These are phyloP conservation scores for Morpho deidamia DNA, from an alignment of 2,888 invertebrate genomes.

Conservation along the genomic window DNA sequence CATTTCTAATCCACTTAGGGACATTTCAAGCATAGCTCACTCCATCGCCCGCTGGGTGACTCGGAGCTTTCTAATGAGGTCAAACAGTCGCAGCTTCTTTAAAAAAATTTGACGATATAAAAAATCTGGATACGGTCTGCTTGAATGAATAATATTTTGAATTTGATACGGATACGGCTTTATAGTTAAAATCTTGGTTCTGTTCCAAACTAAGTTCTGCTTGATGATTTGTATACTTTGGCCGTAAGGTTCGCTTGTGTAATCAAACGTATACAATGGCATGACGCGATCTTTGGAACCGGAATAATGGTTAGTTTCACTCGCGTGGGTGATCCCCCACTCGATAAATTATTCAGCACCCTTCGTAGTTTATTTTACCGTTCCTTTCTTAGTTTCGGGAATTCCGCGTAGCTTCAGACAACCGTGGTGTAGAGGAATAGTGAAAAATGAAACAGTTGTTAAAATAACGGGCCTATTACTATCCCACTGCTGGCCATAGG, in stretches of 20 bases:
- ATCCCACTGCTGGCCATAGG: too few species aligned
- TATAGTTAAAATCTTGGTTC: conserved; percentile 28
- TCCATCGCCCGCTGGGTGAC: too few species aligned
- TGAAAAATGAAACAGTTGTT: too few species aligned
- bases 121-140: too few species aligned
- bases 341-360: conserved; percentile 46
- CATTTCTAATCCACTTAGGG: too few species aligned
- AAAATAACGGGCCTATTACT: too few species aligned
- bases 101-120: too few species aligned
- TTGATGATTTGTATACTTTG: conserved; percentile 27
- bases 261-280: conserved; percentile 25
- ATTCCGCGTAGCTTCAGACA: neutral
- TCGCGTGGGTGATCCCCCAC: conserved; percentile 25
- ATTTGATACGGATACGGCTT: conserved; percentile 7
- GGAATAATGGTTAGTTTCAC: conserved; percentile 22
- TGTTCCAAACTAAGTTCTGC: conserved; percentile 27
- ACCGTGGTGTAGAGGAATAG: too few species aligned
- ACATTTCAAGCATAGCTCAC: too few species aligned
- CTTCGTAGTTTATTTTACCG: conserved; percentile 30
- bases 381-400: conserved; percentile 15
- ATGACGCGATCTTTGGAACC: conserved; percentile 19
- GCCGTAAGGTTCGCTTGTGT: conserved; percentile 20
- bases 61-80: too few species aligned
- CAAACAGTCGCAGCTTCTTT: too few species aligned
- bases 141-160: too few species aligned